Evolutionary conservation across 2,113 vertebrate genomes (phyloP).

Genomic region (Pica pica): DNA sequence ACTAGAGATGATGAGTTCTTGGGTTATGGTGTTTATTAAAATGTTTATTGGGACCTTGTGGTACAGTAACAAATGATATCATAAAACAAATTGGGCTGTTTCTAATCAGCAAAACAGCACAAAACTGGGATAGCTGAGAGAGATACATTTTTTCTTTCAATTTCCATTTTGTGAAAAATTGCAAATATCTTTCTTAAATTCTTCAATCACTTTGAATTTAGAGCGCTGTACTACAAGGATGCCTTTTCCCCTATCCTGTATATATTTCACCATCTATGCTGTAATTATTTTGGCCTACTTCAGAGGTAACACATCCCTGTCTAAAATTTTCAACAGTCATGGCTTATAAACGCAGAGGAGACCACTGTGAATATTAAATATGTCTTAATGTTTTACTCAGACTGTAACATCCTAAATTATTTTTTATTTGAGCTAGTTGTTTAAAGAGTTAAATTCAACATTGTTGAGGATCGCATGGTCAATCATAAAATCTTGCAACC

Average conservation of each 20-base stretch:
- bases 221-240: not conserved
- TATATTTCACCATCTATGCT: not conserved
- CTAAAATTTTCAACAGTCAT: not conserved
- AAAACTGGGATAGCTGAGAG: constrained; percentile 29
- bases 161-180: constrained; percentile 39
- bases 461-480: not conserved
- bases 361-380: not conserved
- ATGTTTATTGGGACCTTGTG: constrained; percentile 64
- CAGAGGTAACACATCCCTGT: not conserved
- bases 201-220: constrained; percentile 25
- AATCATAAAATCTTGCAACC: not conserved
- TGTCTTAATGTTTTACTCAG: not conserved
- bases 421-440: not conserved
- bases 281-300: not conserved
- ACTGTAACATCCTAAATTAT: not conserved
- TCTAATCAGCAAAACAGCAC: constrained; percentile 63
- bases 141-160: constrained; percentile 2
- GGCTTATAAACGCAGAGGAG: not conserved
- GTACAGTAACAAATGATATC: constrained; percentile 66
- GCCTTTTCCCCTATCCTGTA: not conserved
- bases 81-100: constrained; percentile 69
- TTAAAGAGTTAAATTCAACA: not conserved
- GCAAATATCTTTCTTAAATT: constrained; percentile 41
- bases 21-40: constrained; percentile 69
- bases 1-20: constrained; percentile 53